Evolutionary conservation across 2,113 vertebrate genomes (phyloP), one percentile per base, ranked within the genome.

Genomic region (Uropsilus gracilis): DNA sequence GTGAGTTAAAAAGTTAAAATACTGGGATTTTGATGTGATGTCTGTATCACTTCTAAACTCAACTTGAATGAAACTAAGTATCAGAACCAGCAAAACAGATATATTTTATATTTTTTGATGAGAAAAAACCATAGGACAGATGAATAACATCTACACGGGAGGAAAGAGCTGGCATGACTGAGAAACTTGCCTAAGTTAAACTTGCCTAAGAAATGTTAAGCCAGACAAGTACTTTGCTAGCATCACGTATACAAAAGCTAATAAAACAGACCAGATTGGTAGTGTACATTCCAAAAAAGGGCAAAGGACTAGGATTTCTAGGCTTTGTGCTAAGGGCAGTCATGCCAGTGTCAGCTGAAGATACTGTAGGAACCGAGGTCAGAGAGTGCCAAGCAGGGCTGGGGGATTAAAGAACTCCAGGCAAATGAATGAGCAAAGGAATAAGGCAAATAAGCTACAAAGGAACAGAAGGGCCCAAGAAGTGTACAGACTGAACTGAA

Each of bases 1-100:
- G 30, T 72, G 8, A 81, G 42, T 97, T 97, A 97, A 96, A 96
- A 95, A 42, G 32, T 86, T 75, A 3, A 5, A 92, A 89, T 80
- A 44, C 8, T 97, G 44, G 81, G 93, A 77, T 97, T 97, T 97
- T 95, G 87, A 75, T 97, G 89, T 94, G 24, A 69, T 34, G 2
- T 63, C 42, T 94, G 2, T 94, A 12, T 96, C 86, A 78, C 48
- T 91, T 90, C 93, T 89, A 96, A 97, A 90, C 3, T 32, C 39
- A 89, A 86, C 76, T 94, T 95, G 84, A 94, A 53, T 57, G 48
- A 81, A 87, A 61, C 20, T 32, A 75, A 50, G n/a, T 69, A 34
- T 77, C 9, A 63, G 34, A 72, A 73, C n/a, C 24, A 76, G 68
- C 48, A 75, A 76, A 86, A 86, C 18, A 24, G 30, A 61, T 28